These are phyloP conservation scores for Mesocricetus auratus DNA, from an alignment of 2,113 vertebrate species.

Conservation along the genomic window DNA sequence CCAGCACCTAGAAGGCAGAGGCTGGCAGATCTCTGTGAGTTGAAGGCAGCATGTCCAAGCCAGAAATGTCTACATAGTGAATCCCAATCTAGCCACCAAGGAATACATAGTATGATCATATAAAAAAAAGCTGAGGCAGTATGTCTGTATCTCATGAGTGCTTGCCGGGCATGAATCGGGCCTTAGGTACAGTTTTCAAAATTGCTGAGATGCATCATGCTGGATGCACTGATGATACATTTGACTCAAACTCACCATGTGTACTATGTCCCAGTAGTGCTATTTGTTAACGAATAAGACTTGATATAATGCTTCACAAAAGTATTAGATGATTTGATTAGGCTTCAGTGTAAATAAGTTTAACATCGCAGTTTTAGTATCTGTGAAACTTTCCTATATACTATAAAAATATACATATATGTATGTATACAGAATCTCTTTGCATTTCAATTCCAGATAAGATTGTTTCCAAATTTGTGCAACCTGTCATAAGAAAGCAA, in stretches of 20 bases:
- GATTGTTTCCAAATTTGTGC: background rate
- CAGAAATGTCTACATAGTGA: background rate
- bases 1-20: background rate
- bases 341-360: background rate
- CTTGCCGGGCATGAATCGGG: background rate
- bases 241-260: background rate
- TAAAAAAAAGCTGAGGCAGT: background rate
- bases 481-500: constrained; percentile 22
- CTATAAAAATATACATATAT: background rate
- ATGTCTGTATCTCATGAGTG: background rate
- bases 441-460: background rate
- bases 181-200: background rate
- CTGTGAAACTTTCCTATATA: background rate
- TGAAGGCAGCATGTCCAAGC: background rate
- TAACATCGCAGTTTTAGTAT: background rate
- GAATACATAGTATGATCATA: background rate
- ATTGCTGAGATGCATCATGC: background rate
- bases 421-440: background rate
- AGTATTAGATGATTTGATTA: background rate
- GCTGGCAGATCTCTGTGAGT: background rate
- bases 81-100: background rate
- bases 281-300: background rate
- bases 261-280: background rate
- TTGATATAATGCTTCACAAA: background rate
- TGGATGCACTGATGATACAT: background rate